Evolutionary conservation across 2,113 vertebrate species (phyloP), one percentile per base, ranked within the genome.

Genomic region (Cromileptes altivelis): DNA sequence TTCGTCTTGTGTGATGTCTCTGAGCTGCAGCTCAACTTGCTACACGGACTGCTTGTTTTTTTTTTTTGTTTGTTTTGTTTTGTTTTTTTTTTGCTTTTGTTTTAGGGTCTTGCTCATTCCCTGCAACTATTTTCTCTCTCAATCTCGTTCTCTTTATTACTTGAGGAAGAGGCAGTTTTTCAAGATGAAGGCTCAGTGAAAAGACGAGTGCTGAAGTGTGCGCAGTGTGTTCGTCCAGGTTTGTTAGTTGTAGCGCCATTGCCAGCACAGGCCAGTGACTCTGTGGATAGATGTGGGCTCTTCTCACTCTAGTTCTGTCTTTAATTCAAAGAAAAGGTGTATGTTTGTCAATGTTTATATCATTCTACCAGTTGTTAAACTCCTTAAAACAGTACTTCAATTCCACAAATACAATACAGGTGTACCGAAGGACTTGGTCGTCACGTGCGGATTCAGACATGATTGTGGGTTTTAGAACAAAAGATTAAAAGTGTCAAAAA

Each of bases 11-110:
- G 8, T 23, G 25, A 25, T 50, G 42, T 81, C 33, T 68, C 17
- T 58, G 42, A 63, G 58, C 42, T 71, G 42, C 58, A 53, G 83
- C 52, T 80, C 30, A 47, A 10, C 50, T 13, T 12, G n/a, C 40
- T 42, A 57, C 25, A 11, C 30, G 13, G 50, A 63, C 67, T 50
- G 50, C 60, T 56, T 68, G 27, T 30, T n/a, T 23, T 19, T 33
- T 61, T 42, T 45, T 37, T 5, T 37, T n/a, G n/a, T n/a, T n/a
- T n/a, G n/a, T n/a, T n/a, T n/a, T n/a, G n/a, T 37, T 55, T 12
- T 27, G 3, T 30, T 30, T 30, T 30, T 27, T 27, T 27, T 27
- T 27, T 27, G 27, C 3, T 61, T 42, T 45, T 37, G 33, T 37
- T 37, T 55, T 12, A 50, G 9, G n/a, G 30, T 30, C 30, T 53